Conservation (phyloP, 2,888 invertebrate species). For the Watsonalla cultraria region DNA sequence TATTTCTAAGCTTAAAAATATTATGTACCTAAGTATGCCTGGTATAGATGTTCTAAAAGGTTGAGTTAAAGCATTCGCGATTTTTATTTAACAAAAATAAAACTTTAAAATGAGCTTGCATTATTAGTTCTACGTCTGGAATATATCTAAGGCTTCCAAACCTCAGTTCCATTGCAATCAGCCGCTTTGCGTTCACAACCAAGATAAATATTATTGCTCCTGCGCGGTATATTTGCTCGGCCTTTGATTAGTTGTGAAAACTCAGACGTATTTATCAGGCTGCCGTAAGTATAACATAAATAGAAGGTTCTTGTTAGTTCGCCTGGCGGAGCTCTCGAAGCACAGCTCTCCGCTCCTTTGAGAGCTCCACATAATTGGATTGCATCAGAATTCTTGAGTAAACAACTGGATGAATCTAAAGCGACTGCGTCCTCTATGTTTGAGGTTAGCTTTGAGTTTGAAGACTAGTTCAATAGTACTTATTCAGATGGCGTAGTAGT, state of each 20-base stretch:
- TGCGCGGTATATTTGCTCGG: conserved; percentile 29
- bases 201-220: conserved; percentile 16
- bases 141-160: no score
- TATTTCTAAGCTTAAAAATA: no score
- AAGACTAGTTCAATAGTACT: neutral
- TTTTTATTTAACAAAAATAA: no score
- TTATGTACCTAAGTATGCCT: no score
- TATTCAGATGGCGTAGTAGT: neutral
- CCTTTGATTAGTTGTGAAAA: conserved; percentile 35
- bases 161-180: no score
- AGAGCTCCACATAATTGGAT: conserved; percentile 66
- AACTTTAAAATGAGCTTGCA: no score
- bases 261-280: conserved; percentile 27
- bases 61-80: no score
- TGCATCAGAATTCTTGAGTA: conserved; percentile 47
- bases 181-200: conserved; percentile 7
- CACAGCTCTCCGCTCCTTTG: conserved; percentile 51
- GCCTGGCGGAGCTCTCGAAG: conserved; percentile 33
- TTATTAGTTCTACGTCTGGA: no score
- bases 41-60: no score
- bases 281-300: conserved; percentile 43
- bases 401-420: conserved; percentile 25
- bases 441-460: neutral
- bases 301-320: conserved; percentile 34
- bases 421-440: neutral